These are phyloP conservation scores for Pao palembangensis DNA, from an alignment of 2,113 vertebrate genomes.

Conservation along the genomic window DNA sequence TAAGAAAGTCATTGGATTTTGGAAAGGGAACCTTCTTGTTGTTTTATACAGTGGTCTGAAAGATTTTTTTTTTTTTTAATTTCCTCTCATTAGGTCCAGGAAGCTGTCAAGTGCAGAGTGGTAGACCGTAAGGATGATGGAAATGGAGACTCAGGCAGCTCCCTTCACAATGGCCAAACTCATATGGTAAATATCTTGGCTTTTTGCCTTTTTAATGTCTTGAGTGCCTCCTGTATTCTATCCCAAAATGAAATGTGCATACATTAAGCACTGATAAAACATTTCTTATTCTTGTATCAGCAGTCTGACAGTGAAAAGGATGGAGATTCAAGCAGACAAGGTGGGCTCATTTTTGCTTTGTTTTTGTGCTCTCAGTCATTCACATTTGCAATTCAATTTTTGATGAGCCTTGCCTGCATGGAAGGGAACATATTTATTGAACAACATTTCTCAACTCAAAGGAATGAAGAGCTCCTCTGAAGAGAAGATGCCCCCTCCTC, in stretches of 20 bases:
- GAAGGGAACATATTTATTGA: conserved; percentile 12
- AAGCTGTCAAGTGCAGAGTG: conserved; percentile 95
- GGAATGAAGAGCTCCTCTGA: conserved; percentile 89
- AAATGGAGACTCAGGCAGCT: conserved; percentile 94
- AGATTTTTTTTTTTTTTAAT: not conserved
- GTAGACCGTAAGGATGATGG: conserved; percentile 96
- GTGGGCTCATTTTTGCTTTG: conserved; percentile 72
- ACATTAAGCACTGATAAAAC: conserved; percentile 52
- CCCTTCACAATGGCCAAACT: conserved; percentile 92
- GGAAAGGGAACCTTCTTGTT: conserved; percentile 7
- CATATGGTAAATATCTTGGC: conserved; percentile 83
- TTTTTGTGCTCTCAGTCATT: conserved; percentile 19
- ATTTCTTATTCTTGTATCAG: conserved; percentile 59
- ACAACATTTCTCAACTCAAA: conserved; percentile 45
- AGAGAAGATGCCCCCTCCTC: conserved; percentile 83
- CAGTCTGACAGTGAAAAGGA: conserved; percentile 98
- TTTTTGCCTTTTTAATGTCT: conserved; percentile 64
- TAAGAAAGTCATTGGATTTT: not conserved
- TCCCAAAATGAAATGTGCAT: conserved; percentile 51
- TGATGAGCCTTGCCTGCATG: conserved; percentile 9
- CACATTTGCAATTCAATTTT: conserved; percentile 42
- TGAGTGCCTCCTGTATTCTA: conserved; percentile 54
- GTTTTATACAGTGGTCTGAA: conserved; percentile 8
- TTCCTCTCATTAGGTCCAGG: conserved; percentile 83
- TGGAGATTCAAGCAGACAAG: conserved; percentile 94